phyloP scores from a whole-genome alignment of 2,888 invertebrate species.

The Drosophila rellima region DNA sequence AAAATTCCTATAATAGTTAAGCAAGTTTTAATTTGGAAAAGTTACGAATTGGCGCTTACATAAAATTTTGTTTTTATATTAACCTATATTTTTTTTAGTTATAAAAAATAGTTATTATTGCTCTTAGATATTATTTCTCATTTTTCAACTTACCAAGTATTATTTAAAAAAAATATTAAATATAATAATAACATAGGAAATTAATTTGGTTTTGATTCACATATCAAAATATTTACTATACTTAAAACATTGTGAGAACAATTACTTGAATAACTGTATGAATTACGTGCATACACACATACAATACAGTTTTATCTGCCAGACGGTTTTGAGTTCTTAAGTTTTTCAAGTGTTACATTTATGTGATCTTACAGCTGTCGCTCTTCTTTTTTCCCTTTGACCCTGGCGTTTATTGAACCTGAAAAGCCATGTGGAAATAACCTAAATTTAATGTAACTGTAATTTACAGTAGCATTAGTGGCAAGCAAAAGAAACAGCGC shows the following conservation, averaged over 20 bases:
- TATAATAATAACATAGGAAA: too few species aligned
- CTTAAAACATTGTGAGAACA: not conserved
- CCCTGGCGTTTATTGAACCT: constrained; percentile 30
- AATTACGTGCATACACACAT: constrained; percentile 1
- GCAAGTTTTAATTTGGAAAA: too few species aligned
- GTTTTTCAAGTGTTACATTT: constrained; percentile 17
- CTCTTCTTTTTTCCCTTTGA: not conserved
- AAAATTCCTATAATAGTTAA: too few species aligned
- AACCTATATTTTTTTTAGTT: too few species aligned
- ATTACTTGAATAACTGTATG: not conserved
- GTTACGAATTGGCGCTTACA: too few species aligned
- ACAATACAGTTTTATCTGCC: constrained; percentile 7
- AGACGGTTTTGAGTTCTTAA: constrained; percentile 1
- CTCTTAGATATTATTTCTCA: too few species aligned
- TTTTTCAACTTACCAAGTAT: too few species aligned
- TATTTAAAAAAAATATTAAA: too few species aligned
- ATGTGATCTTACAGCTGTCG: constrained; percentile 7
- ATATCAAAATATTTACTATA: not conserved
- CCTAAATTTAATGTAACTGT: not conserved
- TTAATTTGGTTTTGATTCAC: too few species aligned
- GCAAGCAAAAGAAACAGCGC: not conserved
- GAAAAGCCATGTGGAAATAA: not conserved
- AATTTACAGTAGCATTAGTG: not conserved
- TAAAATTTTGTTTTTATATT: too few species aligned
- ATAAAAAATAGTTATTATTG: too few species aligned